Evolutionary conservation across 2,797 vertebrate species (phyloP).

Genomic region (Gymnothorax javanicus): DNA sequence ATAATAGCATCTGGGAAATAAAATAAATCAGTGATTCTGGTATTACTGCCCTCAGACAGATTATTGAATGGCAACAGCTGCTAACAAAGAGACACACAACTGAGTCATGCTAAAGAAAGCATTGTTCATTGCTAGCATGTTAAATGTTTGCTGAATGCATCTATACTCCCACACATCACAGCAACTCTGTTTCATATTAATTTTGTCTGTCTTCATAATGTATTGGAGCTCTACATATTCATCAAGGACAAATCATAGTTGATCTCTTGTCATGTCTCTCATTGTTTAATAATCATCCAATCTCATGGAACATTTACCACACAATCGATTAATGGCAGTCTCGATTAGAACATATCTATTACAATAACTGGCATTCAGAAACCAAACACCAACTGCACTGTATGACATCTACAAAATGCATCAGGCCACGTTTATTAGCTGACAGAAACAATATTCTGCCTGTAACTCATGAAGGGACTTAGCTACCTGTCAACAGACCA

Average conservation of each 20-base stretch:
- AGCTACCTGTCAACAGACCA: not conserved
- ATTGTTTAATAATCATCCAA: not conserved
- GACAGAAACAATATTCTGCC: slow-evolving; percentile 19
- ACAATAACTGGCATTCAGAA: slow-evolving; percentile 19
- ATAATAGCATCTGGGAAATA: not conserved
- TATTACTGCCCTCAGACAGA: not conserved
- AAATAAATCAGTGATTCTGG: not conserved
- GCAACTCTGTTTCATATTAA: not conserved
- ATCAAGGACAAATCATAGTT: slow-evolving; percentile 15
- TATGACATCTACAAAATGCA: slow-evolving; percentile 25
- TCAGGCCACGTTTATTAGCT: slow-evolving; percentile 30
- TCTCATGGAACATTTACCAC: slow-evolving; percentile 7
- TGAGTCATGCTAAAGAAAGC: not conserved
- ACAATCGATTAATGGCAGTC: slow-evolving; percentile 23
- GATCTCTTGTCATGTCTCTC: not conserved
- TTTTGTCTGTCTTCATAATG: not conserved
- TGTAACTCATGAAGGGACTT: not conserved
- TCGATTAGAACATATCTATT: slow-evolving; percentile 32
- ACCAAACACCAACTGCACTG: slow-evolving; percentile 33
- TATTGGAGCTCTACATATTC: slow-evolving; percentile 13
- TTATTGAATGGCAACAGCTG: not conserved
- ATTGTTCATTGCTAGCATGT: not conserved
- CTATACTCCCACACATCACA: slow-evolving; percentile 18
- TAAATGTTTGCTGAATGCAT: slow-evolving; percentile 32
- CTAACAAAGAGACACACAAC: not conserved